A percentile compares a stretch with the other conserved stretches of the same genome.
phyloP scores from a whole-genome alignment of 2,797 vertebrate genomes.

The Loriculus beryllinus region DNA sequence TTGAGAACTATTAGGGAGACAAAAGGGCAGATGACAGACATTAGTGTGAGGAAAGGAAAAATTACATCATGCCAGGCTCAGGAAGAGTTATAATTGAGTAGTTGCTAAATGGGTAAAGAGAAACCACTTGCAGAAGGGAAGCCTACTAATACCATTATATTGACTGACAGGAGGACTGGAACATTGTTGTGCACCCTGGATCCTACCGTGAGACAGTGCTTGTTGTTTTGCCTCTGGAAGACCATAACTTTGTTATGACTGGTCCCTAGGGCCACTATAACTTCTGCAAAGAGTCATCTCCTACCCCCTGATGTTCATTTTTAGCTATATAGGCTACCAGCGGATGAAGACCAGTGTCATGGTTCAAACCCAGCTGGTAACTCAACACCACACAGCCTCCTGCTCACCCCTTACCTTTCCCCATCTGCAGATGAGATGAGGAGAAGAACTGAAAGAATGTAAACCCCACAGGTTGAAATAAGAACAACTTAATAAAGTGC shows the following conservation, averaged over 20 bases:
- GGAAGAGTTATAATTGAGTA: neutral
- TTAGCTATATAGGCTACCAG: neutral
- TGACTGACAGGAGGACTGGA: neutral
- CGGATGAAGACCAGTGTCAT: neutral
- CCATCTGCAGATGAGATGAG: neutral
- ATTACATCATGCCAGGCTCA: neutral
- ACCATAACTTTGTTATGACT: neutral
- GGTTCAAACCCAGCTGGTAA: neutral
- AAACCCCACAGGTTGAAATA: neutral
- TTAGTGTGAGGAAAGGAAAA: constrained; percentile 20
- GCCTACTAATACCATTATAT: neutral
- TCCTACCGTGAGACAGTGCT: accelerated
- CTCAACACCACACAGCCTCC: neutral
- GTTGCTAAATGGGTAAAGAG: neutral
- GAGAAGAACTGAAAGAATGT: neutral
- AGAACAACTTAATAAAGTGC: neutral
- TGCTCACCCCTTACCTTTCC: neutral
- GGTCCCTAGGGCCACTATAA: neutral
- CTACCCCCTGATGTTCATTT: neutral
- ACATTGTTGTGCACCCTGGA: neutral
- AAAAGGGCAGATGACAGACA: constrained; percentile 24
- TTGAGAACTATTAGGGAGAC: neutral
- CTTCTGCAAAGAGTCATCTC: neutral
- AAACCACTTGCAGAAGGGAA: neutral
- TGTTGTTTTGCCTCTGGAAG: neutral